Conservation (phyloP, 2,113 vertebrate species). For the Stomatorhinus ivindoensis region DNA sequence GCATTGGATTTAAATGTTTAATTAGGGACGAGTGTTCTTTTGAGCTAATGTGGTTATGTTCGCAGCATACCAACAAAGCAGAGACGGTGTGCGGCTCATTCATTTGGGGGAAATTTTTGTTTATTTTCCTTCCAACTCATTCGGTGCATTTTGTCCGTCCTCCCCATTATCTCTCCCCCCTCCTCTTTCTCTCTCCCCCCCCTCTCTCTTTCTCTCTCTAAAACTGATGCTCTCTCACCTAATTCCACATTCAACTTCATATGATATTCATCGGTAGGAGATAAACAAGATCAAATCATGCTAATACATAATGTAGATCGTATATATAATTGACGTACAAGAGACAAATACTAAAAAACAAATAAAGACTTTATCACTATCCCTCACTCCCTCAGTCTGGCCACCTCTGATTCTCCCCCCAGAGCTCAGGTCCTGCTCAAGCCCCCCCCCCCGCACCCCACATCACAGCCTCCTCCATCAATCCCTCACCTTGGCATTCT, state of each 20-base stretch:
- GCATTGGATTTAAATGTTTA: constrained; percentile 13
- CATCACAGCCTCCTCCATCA: background rate
- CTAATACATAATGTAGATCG: background rate
- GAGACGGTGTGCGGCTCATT: background rate
- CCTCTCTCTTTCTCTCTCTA: background rate
- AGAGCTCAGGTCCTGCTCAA: background rate
- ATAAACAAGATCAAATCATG: background rate
- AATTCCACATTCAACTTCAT: background rate
- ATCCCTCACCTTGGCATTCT: background rate
- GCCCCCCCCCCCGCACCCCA: background rate
- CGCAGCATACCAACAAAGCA: background rate
- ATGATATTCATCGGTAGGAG: background rate
- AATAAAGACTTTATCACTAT: constrained; percentile 10
- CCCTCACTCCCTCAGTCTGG: constrained; percentile 7
- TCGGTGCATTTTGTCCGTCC: constrained; percentile 8
- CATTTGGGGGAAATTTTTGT: background rate
- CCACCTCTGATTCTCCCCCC: background rate
- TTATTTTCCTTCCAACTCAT: background rate
- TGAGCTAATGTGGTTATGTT: background rate
- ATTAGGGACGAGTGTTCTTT: constrained; percentile 5
- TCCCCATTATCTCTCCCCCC: background rate
- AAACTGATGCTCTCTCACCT: background rate
- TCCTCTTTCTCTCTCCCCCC: background rate
- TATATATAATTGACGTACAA: background rate
- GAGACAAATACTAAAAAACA: background rate